A percentile compares a stretch with the other conserved stretches of the same genome.
phyloP scores from a whole-genome alignment of 2,888 invertebrate species.

The Idaea biselata region DNA sequence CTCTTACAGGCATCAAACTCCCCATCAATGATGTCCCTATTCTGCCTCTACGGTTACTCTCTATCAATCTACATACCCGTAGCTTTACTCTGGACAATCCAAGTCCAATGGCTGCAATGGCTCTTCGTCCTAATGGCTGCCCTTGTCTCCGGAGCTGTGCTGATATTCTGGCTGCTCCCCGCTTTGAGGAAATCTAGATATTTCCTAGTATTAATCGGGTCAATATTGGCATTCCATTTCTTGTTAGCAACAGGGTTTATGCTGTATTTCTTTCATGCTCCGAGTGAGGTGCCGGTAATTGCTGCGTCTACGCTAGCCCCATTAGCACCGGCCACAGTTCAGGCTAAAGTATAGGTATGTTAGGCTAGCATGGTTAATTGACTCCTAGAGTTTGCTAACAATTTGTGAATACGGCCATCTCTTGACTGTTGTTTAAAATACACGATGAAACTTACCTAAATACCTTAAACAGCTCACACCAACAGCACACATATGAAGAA shows the following conservation, averaged over 20 bases:
- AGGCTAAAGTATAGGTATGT: constrained; percentile 20
- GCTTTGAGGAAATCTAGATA: constrained; percentile 84
- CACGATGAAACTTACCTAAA: no score
- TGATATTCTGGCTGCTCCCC: constrained; percentile 90
- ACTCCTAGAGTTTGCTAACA: no score
- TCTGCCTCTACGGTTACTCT: constrained; percentile 98
- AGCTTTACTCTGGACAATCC: constrained; percentile 95
- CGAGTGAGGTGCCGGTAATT: constrained; percentile 38
- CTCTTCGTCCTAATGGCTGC: constrained; percentile 90
- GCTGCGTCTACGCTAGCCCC: constrained; percentile 18
- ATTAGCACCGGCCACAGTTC: constrained; percentile 25
- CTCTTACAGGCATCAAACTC: constrained; percentile 72
- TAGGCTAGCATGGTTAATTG: no score
- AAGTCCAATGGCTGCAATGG: constrained; percentile 92
- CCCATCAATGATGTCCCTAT: constrained; percentile 89
- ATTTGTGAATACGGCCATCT: no score
- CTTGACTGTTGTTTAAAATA: no score
- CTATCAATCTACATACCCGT: constrained; percentile 96
- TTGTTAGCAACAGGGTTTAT: constrained; percentile 93
- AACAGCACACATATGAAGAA: no score
- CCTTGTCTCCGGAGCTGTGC: constrained; percentile 90
- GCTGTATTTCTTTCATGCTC: constrained; percentile 88
- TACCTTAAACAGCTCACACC: no score
- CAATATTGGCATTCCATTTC: constrained; percentile 89
- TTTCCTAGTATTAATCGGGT: constrained; percentile 61